Percentiles rank a stretch among this genome's conserved stretches.
Conservation (phyloP, 1,140 invertebrate species). For the Leptopilina boulardi region DNA sequence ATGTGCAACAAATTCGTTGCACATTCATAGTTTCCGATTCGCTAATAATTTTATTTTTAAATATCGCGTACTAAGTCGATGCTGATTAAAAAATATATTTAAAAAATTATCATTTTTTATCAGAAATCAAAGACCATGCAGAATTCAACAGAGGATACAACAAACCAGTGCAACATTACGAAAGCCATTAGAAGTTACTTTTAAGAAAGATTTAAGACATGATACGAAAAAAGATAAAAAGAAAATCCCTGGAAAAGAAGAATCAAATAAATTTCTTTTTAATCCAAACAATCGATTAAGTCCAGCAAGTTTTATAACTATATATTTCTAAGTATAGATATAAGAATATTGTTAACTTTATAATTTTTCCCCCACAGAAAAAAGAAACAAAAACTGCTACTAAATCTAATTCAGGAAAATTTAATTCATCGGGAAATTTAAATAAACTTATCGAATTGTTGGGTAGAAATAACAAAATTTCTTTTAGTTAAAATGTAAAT, state of each 20-base stretch:
- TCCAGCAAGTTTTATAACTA: neutral
- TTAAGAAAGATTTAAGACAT: slow-evolving; percentile 71
- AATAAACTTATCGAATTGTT: slow-evolving; percentile 96
- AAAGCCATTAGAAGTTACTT: slow-evolving; percentile 67
- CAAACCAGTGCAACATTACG: slow-evolving; percentile 70
- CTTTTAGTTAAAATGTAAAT: neutral
- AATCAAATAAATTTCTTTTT: slow-evolving; percentile 65
- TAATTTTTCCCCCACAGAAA: slow-evolving; percentile 67
- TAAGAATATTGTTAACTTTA: too few relatives aligned
- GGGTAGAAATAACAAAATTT: slow-evolving; percentile 72
- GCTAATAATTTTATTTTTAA: too few relatives aligned
- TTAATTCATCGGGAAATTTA: slow-evolving; percentile 93
- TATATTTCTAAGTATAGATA: too few relatives aligned
- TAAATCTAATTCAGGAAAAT: slow-evolving; percentile 89
- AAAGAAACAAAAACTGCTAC: slow-evolving; percentile 82
- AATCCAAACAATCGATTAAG: neutral
- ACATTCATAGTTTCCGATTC: too few relatives aligned
- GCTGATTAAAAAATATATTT: neutral
- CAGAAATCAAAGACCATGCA: slow-evolving; percentile 66
- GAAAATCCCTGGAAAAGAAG: slow-evolving; percentile 73
- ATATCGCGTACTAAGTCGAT: too few relatives aligned
- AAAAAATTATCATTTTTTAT: slow-evolving; percentile 30
- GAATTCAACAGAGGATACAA: slow-evolving; percentile 73
- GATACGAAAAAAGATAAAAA: slow-evolving; percentile 78
- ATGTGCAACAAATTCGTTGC: too few relatives aligned